These are phyloP conservation scores for Xestia sexstrigata DNA, from an alignment of 2,888 invertebrate genomes.

Conservation along the genomic window DNA sequence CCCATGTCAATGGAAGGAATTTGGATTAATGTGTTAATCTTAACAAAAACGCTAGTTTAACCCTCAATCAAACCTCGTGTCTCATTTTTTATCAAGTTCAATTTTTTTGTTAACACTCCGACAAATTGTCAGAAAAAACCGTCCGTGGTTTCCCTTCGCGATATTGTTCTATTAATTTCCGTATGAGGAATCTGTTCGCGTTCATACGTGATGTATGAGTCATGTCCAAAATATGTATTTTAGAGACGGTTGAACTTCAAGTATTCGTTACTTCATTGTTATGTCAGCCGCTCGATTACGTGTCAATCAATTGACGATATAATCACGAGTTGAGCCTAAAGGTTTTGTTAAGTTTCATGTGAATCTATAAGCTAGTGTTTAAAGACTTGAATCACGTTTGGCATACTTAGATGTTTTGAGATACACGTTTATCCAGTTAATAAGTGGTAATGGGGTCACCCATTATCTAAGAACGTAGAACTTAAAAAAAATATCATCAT, in stretches of 20 bases:
- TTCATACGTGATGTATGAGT: conserved; percentile 40
- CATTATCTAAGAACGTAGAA: too few species aligned
- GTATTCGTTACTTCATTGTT: conserved; percentile 52
- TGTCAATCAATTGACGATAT: conserved; percentile 44
- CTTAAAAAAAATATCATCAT: too few species aligned
- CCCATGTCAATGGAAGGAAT: background rate
- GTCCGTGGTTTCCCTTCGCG: conserved; percentile 17
- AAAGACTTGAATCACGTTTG: conserved; percentile 28
- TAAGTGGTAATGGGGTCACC: too few species aligned
- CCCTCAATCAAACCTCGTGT: conserved; percentile 32
- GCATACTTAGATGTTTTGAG: conserved; percentile 7
- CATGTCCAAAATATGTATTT: conserved; percentile 56
- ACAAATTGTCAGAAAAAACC: conserved; percentile 50
- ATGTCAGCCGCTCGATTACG: conserved; percentile 42
- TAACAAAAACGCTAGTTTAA: conserved; percentile 26
- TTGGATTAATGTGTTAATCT: conserved; percentile 3
- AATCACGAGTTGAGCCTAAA: conserved; percentile 32
- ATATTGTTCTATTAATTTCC: conserved; percentile 54
- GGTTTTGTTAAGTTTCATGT: conserved; percentile 30
- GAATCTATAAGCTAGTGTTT: conserved; percentile 31
- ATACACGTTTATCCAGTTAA: background rate
- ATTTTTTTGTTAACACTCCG: conserved; percentile 36
- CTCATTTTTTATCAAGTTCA: conserved; percentile 43
- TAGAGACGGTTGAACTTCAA: conserved; percentile 55
- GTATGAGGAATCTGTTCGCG: conserved; percentile 44